Evolutionary conservation across 2,797 vertebrate genomes (phyloP).

Genomic region (Todus mexicanus): DNA sequence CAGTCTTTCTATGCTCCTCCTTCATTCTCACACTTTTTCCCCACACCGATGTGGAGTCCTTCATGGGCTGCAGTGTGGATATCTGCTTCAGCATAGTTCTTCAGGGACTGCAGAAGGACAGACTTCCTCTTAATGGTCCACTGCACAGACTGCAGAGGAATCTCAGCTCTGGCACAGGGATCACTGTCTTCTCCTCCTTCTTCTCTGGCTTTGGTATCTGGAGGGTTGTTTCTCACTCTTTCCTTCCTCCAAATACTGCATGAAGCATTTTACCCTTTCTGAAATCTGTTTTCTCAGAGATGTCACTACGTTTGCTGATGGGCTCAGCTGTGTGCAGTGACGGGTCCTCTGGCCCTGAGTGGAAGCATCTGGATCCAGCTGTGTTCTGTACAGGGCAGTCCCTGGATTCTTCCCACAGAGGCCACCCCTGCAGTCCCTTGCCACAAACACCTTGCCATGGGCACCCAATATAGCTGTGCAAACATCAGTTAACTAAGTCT

Average conservation of each 20-base stretch:
- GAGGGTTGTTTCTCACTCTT: background rate
- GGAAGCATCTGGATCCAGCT: accelerated
- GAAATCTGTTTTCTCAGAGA: background rate
- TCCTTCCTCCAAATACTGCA: background rate
- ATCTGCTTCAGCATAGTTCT: background rate
- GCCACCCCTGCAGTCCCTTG: background rate
- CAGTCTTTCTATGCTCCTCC: background rate
- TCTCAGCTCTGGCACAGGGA: accelerated
- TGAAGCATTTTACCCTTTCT: background rate
- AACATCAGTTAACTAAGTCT: background rate
- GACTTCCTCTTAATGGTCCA: background rate
- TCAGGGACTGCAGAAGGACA: background rate
- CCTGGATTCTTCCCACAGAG: background rate
- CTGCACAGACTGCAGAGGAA: accelerated
- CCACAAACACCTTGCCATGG: background rate
- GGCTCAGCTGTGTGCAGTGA: background rate
- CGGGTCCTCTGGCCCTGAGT: background rate
- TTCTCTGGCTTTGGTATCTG: background rate
- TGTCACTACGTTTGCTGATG: background rate
- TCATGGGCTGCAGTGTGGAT: no score
- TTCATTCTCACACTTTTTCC: background rate
- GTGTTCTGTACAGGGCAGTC: background rate
- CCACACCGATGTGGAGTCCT: background rate
- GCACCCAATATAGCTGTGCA: background rate
- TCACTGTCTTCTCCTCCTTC: background rate